Percentiles rank a stretch among this genome's conserved stretches.
Evolutionary conservation across 2,888 invertebrate genomes (phyloP).

Genomic region (Dolomedes plantarius): DNA sequence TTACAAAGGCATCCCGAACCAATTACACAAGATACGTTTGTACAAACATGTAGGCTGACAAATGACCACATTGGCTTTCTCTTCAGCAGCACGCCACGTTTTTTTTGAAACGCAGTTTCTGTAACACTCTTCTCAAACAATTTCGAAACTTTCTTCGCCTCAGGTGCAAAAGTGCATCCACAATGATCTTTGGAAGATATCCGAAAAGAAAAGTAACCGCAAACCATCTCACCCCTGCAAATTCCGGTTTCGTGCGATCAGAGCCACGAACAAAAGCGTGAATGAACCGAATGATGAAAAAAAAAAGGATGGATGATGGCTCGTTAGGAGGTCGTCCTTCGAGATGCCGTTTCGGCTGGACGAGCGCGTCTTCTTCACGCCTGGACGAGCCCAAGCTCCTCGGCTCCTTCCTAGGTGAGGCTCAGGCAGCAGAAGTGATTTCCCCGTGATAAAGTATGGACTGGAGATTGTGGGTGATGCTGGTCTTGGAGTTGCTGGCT

Average conservation of each 20-base stretch:
- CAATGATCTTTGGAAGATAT: neutral
- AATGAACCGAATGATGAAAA: conserved; percentile 2
- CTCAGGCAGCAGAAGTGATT: neutral
- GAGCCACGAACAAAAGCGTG: conserved; percentile 1
- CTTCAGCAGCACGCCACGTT: neutral
- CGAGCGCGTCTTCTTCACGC: conserved; percentile 4
- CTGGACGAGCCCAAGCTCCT: neutral
- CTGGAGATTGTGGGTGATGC: neutral
- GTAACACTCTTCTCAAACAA: too few relatives aligned
- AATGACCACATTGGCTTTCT: neutral
- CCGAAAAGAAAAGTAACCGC: neutral
- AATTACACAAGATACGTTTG: neutral
- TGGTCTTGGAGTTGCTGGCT: neutral
- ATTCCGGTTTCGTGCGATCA: conserved; percentile 1
- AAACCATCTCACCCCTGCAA: neutral
- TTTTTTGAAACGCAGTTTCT: neutral
- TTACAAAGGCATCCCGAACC: neutral
- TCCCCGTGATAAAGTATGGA: neutral
- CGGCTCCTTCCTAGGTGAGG: neutral
- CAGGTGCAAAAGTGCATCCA: neutral
- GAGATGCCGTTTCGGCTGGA: conserved; percentile 14
- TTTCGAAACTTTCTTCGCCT: neutral
- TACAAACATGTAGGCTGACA: neutral
- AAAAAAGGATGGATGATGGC: neutral
- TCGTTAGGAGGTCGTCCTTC: conserved; percentile 18